phyloP scores from a whole-genome alignment of 1,140 invertebrate species.

The Meteorus sp. region DNA sequence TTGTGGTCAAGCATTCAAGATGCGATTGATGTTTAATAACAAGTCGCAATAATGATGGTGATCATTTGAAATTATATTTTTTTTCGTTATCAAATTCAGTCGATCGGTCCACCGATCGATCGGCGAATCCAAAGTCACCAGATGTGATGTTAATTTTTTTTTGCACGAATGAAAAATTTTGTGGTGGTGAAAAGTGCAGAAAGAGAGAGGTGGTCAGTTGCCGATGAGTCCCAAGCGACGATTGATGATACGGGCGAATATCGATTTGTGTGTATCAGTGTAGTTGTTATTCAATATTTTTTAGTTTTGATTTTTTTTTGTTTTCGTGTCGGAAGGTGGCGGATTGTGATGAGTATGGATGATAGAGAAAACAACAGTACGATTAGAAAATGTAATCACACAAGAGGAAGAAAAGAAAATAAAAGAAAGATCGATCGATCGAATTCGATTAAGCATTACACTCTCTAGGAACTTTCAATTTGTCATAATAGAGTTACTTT shows the following conservation, averaged over 20 bases:
- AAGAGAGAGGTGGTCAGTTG: too few relatives aligned
- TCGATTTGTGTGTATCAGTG: conserved; percentile 37
- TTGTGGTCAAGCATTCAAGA: conserved; percentile 11
- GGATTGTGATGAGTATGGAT: conserved; percentile 46
- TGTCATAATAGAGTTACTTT: too few relatives aligned
- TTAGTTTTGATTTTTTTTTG: conserved; percentile 26
- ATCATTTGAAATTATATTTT: conserved; percentile 11
- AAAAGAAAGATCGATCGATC: too few relatives aligned
- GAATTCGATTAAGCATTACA: too few relatives aligned
- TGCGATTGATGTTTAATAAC: conserved; percentile 12
- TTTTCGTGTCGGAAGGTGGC: conserved; percentile 48
- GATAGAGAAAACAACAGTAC: conserved; percentile 52
- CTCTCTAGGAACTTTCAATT: too few relatives aligned
- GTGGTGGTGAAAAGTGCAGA: conserved; percentile 14
- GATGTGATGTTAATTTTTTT: not conserved
- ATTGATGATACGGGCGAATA: conserved; percentile 32
- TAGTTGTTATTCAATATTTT: conserved; percentile 2
- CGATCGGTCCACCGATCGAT: conserved; percentile 47
- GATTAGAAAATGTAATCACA: conserved; percentile 49
- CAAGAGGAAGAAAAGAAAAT: too few relatives aligned
- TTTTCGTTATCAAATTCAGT: conserved; percentile 8
- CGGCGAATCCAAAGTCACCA: conserved; percentile 31
- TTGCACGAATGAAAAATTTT: conserved; percentile 6
- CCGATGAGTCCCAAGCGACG: conserved; percentile 46
- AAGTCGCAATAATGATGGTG: conserved; percentile 14